Base-by-base conservation (phyloP, 2,888 invertebrate species). In the Amphipyra berbera region DNA sequence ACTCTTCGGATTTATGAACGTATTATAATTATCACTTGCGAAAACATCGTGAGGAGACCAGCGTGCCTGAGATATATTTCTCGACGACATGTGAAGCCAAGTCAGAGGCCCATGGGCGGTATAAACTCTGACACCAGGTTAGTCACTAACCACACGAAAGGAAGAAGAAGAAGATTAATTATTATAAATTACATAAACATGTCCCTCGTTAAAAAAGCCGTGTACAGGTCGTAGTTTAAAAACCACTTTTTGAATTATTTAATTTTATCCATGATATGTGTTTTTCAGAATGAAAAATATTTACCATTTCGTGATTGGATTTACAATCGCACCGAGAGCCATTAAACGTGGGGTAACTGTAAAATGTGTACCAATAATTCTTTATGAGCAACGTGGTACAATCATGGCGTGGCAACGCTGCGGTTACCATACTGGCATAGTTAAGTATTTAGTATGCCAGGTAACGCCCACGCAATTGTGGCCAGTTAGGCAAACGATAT, bases 321-420 rank as follows among this genome's bases (percentile, higher is more conserved):
- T 66, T 15, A 37, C 52, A 54, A 53, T 59, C 49, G 33, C 5
- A 41, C 10, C 42, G 8, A 27, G n/a, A 7, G 8, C 10, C 42
- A 65, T 49, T 13, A 33, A 50, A 15, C 40, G 27, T 8, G 14
- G 41, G 14, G 21, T 8, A 38, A 21, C n/a, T 35, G n/a, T 44
- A 44, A 44, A 38, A 33, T 40, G 21, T 33, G 37, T 47, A 15
- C 9, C 44, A 53, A 40, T 35, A 42, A 48, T 35, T 44, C 14
- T 64, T 57, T 52, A 33, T 52, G 47, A 55, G 10, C 40, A 15
- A 47, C 27, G 33, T 38, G 13, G 27, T 12, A n/a, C 14, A 54
- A 61, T 67, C 21, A 49, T 8, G 3, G 41, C 2, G 10, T 15
- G 21, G 35, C 27, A 44, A 37, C 10, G 14, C 10, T 42, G 42